Evolutionary conservation across 2,113 vertebrate genomes (phyloP), one percentile per base, ranked within the genome.

Genomic region (Anarhynchus alexandrinus): DNA sequence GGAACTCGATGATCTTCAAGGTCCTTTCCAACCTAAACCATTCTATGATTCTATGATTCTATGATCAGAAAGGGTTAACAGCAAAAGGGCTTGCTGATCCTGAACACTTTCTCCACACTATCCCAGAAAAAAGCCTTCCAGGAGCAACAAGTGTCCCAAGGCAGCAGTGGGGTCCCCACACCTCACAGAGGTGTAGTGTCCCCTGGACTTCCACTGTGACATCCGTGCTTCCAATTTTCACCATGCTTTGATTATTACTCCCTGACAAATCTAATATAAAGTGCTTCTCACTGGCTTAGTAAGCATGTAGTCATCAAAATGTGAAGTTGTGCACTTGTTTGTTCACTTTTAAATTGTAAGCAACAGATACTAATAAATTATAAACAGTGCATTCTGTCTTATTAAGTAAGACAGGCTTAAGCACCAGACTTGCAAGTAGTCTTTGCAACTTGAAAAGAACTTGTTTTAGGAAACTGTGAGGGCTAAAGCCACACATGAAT

Each of bases 111-210:
- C 34, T 52, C 12, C 29, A 52, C 12, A 47, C 0, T 2, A n/a
- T 30, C 16, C 18, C 16, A 57, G 19, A 34, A 20, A 61, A 13
- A 55, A 90, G 4, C 26, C 6, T 77, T 19, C 16, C 4, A 47
- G 26, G 9, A 83, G 3, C 25, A 76, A 66, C 11, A 86, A 67
- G 27, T 6, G 6, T 49, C 8, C 49, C 7, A 55, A 42, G 16
- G 58, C 19, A 86, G 1, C 4, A 43, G 9, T 6, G 15, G 2
- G 2, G 7, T n/a, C 23, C 17, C 7, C 11, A 26, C 3, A 76
- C 1, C 1, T 10, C 25, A 38, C 7, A 62, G 34, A 55, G 15
- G 2, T 29, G 3, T 36, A 23, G 5, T n/a, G 8, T 62, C 4
- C 13, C 6, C 5, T 49, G 5, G 43, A 38, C 26, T 69, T 73